phyloP scores from a whole-genome alignment of 2,797 vertebrate genomes.

The Diglossa cyanea region DNA sequence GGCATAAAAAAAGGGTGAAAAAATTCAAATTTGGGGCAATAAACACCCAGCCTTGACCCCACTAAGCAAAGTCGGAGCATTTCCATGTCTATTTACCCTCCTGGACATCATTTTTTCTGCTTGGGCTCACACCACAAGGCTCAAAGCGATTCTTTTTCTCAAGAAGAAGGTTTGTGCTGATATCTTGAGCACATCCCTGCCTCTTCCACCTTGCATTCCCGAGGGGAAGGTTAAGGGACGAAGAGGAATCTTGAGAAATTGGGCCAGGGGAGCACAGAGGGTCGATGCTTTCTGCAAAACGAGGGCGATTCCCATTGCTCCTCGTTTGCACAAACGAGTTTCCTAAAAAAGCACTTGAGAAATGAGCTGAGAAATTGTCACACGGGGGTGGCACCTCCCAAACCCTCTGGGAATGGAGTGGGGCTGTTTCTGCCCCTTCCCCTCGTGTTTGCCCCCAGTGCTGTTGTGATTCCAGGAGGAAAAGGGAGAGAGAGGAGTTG shows the following conservation, averaged over 20 bases:
- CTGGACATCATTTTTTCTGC: neutral
- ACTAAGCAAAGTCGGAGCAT: neutral
- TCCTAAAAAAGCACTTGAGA: neutral
- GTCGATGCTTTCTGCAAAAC: rapidly evolving
- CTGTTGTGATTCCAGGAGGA: neutral
- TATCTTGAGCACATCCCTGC: neutral
- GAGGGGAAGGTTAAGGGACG: rapidly evolving
- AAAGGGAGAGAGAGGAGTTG: neutral
- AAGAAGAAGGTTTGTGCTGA: neutral
- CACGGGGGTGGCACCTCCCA: neutral
- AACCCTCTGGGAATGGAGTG: rapidly evolving
- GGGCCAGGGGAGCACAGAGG: neutral
- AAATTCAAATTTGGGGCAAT: neutral
- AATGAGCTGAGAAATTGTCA: neutral
- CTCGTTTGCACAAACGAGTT: neutral
- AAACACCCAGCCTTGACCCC: neutral
- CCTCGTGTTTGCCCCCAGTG: neutral
- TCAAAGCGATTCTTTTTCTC: neutral
- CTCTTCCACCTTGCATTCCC: neutral
- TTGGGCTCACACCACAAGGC: neutral
- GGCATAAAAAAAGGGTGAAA: neutral
- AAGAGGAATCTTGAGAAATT: neutral
- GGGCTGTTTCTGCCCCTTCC: neutral
- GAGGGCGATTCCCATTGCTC: neutral
- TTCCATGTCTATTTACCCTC: neutral